Evolutionary conservation across 37 sponge, comb jelly and placozoan species (phyloP), one percentile per base, ranked within the genome.

Genomic region (Cliona cf. orientalis): DNA sequence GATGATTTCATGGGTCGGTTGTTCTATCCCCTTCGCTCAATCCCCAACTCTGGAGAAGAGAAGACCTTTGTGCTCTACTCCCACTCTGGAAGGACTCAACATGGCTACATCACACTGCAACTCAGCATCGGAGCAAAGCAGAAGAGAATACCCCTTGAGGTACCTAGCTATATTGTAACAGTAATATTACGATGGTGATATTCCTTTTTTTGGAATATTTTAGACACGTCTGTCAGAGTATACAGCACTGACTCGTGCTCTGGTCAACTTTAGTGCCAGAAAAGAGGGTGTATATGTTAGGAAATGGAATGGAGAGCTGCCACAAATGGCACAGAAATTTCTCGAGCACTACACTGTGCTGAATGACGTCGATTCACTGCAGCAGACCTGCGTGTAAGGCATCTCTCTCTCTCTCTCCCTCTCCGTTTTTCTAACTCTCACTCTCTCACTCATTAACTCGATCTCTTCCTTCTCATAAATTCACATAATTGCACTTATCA

Each of bases 1-100:
- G 85, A 84, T 80, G 90, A 90, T 44, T 90, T 85, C 45, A 79
- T 90, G 61, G 90, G 90, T 12, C 42, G 90, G 0, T 39, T 69
- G 19, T 84, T 84, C 81, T 46, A 53, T 49, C 65, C 39, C 31
- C 80, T 90, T 3, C 58, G 74, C 40, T 55, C 44, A 0, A 37
- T 86, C 42, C 86, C 71, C 19, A 55, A 33, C 41, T 19, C n/a
- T 6, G 80, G 80, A 37, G 73, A 59, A 29, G 29, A n/a, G 0
- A 72, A 63, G 80, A 64, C 64, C 11, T 58, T 87, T 17, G 58
- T 2, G 2, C 72, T 87, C 14, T 45, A n/a, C 59, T 87, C 87
- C 32, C 87, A 87, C 72, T 75, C 87, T 9, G 69, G 71, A 3
- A 80, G 80, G 68, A 28, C 29, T 29, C 32, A 66, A 0, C 41